Base-by-base conservation (phyloP, 2,888 invertebrate species). In the Drosophila aldrichi region DNA sequence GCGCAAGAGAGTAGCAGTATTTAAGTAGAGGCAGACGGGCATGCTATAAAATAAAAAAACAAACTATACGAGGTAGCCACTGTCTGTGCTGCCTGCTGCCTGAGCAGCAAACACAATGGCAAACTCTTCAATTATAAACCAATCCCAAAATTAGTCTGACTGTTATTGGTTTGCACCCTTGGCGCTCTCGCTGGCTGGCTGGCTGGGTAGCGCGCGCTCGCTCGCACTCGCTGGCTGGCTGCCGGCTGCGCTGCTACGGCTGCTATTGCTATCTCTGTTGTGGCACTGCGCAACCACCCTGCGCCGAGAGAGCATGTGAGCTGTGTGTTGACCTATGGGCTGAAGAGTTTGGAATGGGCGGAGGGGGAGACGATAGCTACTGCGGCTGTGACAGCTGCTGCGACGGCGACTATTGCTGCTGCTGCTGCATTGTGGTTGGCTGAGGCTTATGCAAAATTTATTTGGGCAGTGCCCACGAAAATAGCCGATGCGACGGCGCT, bases 51-150 rank as follows among this genome's bases (percentile, higher is more conserved):
- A 79, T 70, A 46, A 46, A 25, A 25, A 46, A 22, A 16, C 1
- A 48, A 68, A 73, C 64, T 65, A 60, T 65, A 60, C 68, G 46
- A 77, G 77, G 66, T 74, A 71, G 56, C 68, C 56, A 52, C 55
- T 46, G 61, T 25, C 56, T 22, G 51, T 14, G 49, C 22, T 22
- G 51, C 36, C 16, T 22, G 52, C 52, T 52, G 52, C 38, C 58
- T 38, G 48, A 68, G 79, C 79, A 68, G 79, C 79, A 84, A 76
- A 82, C 78, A 83, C 83, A 85, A 85, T 84, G 84, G 90, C 85
- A 88, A 89, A 90, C 89, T 90, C 89, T 89, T 91, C 91, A 91
- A 91, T 91, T 91, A 91, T 91, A 90, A 90, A 91, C 91, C 91
- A 91, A 91, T 91, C 91, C 91, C 90, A 89, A 91, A 90, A 89